Percentiles rank a stretch among this genome's conserved stretches.
Evolutionary conservation across 2,797 vertebrate genomes (phyloP).

Genomic region (Danio choprae): DNA sequence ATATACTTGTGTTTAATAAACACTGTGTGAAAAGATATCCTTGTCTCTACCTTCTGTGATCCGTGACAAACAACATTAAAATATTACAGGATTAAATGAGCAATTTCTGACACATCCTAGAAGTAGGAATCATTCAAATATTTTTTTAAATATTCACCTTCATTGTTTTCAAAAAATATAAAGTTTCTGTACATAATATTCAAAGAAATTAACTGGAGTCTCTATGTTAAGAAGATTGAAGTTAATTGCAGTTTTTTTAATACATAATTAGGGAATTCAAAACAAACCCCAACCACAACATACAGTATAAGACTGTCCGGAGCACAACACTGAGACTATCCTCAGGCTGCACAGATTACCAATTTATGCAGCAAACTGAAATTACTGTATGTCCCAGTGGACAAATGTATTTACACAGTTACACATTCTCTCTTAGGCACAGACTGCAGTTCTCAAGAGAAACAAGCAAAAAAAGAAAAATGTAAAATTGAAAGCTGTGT

Average conservation of each 20-base stretch:
- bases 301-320: neutral
- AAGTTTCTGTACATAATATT: neutral
- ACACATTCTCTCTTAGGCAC: conserved; percentile 3
- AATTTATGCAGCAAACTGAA: neutral
- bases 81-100: neutral
- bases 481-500: neutral
- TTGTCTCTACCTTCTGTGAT: no score
- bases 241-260: neutral
- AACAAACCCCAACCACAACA: neutral
- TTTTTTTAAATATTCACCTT: no score
- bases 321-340: neutral
- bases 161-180: neutral
- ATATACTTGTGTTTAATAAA: no score
- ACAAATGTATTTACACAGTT: neutral
- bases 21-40: no score
- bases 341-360: neutral
- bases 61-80: no score
- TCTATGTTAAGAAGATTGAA: neutral
- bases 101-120: neutral
- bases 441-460: neutral
- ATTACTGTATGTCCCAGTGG: neutral
- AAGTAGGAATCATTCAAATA: neutral
- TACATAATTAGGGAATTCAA: neutral
- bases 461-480: neutral
- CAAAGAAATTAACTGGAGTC: neutral